Conservation (phyloP, 2,113 vertebrate genomes). For the Cyprinodon variegatus region DNA sequence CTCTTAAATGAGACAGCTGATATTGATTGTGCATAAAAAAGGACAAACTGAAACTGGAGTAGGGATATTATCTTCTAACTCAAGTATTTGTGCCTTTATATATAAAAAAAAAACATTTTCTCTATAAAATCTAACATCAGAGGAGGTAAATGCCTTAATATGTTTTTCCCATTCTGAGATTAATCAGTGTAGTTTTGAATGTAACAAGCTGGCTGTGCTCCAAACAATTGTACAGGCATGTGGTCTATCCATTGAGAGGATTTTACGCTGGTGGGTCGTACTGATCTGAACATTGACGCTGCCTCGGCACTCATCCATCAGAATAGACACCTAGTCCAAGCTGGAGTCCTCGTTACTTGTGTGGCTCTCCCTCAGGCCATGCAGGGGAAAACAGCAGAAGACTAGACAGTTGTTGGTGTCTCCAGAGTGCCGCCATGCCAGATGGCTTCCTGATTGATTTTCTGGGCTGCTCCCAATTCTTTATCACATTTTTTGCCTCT, state of each 20-base stretch:
- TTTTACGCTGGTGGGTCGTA: conserved; percentile 6
- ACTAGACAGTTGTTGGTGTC: conserved; percentile 51
- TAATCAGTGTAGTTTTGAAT: neutral
- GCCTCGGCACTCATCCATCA: conserved; percentile 30
- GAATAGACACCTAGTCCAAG: conserved; percentile 14
- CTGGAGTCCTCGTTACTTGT: conserved; percentile 26
- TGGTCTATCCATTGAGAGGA: neutral
- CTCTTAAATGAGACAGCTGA: neutral
- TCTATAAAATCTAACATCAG: neutral
- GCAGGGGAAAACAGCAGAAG: conserved; percentile 22
- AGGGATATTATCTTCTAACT: neutral
- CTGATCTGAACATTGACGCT: conserved; percentile 9
- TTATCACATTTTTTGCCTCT: conserved; percentile 23
- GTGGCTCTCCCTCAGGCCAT: conserved; percentile 42
- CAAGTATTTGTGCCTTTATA: neutral
- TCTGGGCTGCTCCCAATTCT: conserved; percentile 48
- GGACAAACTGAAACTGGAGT: neutral
- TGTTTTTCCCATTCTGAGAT: neutral
- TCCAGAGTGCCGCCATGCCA: conserved; percentile 50
- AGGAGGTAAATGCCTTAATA: neutral
- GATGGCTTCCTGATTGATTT: conserved; percentile 66
- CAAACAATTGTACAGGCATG: neutral
- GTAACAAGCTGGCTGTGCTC: neutral
- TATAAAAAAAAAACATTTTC: neutral
- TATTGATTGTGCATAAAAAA: neutral